Conservation (phyloP, 2,888 invertebrate genomes). For the Diarsia dahlii region DNA sequence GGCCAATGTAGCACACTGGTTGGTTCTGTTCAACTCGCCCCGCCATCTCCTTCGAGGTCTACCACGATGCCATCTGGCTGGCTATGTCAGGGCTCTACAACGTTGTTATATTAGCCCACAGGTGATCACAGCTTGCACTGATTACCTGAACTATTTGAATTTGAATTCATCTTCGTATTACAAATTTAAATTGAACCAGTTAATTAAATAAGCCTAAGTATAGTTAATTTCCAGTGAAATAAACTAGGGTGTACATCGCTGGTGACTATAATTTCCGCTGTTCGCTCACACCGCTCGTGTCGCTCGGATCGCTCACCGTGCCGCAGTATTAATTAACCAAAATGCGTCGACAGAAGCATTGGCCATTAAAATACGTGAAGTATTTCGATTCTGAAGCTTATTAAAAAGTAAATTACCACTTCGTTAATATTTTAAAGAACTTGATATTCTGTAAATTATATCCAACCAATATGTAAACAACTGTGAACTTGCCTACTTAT, state of each 20-base stretch:
- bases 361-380: conserved; percentile 45
- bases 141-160: background rate
- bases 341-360: conserved; percentile 51
- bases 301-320: conserved; percentile 29
- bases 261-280: conserved; percentile 56
- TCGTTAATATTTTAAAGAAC: conserved; percentile 7
- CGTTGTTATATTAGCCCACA: no score
- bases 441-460: background rate
- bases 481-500: background rate
- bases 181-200: background rate
- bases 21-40: no score
- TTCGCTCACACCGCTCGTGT: conserved; percentile 16
- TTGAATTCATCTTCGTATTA: background rate
- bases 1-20: no score
- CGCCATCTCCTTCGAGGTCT: no score
- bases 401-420: background rate
- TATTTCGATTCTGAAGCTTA: conserved; percentile 30
- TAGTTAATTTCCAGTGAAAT: conserved; percentile 43
- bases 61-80: no score
- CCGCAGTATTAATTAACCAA: conserved; percentile 58
- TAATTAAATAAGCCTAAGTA: conserved; percentile 29
- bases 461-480: background rate
- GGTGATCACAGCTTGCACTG: background rate
- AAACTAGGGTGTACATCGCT: conserved; percentile 22
- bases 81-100: no score